Base-by-base conservation (phyloP, 2,888 invertebrate species). In the Meandrusa payeni region DNA sequence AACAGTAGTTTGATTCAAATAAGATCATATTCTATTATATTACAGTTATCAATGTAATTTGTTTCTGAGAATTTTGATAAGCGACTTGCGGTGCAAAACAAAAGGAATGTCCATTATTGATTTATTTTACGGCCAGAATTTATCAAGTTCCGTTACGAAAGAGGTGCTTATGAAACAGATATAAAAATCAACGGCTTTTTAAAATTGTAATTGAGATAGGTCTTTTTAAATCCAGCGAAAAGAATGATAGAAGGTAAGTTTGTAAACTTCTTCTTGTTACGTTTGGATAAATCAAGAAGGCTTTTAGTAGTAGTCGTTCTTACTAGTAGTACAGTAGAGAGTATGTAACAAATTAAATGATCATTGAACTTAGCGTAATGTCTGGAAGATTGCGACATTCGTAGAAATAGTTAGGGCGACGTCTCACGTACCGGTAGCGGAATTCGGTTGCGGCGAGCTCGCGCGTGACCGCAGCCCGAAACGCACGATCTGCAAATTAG, bases 401-500 rank as follows among this genome's bases (percentile, higher is more conserved):
- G 34, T 22, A 15, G 28, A 34, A 41, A 26, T 34, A 23, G 28
- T 27, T 34, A 10, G 12, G 44, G 48, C 51, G 47, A 46, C 45
- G 45, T 44, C 36, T 43, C 61, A 65, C 69, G 70, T 69, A 61
- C 57, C 57, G 57, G 71, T 68, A 65, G 76, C 68, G 70, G 76
- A 73, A 76, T 77, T 74, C 58, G 68, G 69, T 59, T 73, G 76
- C 64, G 76, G 74, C 67, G 55, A 59, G 63, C 62, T 68, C 67
- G 70, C 70, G 73, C 75, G 65, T 74, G 73, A 77, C 81, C 80
- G 69, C 80, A 76, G 64, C 60, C 68, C 61, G 68, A 76, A 81
- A 80, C 69, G 76, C 75, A 76, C 74, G 72, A 67, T 62, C 70
- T 60, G 69, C 73, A 77, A 81, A 83, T 86, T 81, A 85, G 74